A percentile compares a stretch with the other conserved stretches of the same genome.
Conservation (phyloP, 2,113 vertebrate species). For the Ptyas mucosa region DNA sequence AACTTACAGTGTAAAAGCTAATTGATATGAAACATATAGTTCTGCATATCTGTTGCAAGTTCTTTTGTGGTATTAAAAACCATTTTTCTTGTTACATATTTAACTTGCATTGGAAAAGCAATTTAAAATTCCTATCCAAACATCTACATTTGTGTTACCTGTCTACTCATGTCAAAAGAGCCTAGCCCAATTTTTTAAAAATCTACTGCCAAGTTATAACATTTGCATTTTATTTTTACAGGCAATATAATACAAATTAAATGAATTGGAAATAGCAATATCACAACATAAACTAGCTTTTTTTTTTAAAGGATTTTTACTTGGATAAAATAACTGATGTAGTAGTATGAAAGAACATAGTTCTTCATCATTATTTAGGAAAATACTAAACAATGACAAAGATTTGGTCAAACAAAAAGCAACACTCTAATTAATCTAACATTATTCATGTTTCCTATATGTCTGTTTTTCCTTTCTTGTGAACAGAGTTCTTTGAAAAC, state of each 20-base stretch:
- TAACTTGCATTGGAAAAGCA: conserved; percentile 32
- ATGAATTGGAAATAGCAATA: neutral
- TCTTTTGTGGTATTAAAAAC: conserved; percentile 61
- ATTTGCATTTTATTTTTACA: neutral
- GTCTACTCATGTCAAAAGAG: neutral
- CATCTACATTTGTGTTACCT: conserved; percentile 11
- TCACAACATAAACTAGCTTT: neutral
- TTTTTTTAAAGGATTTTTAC: conserved; percentile 7
- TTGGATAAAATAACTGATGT: neutral
- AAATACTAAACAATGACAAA: neutral
- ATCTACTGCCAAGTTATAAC: neutral
- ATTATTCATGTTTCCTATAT: neutral
- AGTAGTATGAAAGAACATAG: neutral
- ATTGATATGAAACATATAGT: conserved; percentile 56
- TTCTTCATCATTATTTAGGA: neutral
- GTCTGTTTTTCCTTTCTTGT: neutral
- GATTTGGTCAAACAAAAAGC: neutral
- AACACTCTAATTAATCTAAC: neutral
- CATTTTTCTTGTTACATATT: conserved; percentile 50
- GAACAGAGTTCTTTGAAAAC: neutral
- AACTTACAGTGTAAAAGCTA: conserved; percentile 61
- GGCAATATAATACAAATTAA: neutral
- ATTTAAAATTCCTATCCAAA: conserved; percentile 10
- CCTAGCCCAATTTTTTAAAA: neutral
- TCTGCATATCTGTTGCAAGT: conserved; percentile 38